phyloP scores from a whole-genome alignment of 2,888 invertebrate species.

The Tillus elongatus region DNA sequence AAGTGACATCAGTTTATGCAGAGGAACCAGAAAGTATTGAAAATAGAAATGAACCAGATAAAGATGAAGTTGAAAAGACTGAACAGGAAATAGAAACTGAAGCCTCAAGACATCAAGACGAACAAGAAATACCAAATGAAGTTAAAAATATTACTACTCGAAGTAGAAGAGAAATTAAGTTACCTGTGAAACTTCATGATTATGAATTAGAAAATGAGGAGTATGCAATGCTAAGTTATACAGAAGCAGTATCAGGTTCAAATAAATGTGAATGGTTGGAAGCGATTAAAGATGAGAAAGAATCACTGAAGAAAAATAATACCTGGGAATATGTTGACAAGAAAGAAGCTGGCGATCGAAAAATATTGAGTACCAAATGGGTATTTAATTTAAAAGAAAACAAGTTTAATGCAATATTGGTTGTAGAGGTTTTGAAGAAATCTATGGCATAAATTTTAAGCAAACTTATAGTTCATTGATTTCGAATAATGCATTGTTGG shows the following conservation, averaged over 20 bases:
- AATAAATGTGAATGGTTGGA: constrained; percentile 13
- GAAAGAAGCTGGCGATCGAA: constrained; percentile 14
- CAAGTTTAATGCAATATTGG: constrained; percentile 20
- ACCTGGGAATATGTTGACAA: constrained; percentile 18
- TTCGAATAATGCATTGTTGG: constrained; percentile 9
- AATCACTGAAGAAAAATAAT: constrained; percentile 19
- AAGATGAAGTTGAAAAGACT: not conserved
- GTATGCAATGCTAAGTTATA: constrained; percentile 7
- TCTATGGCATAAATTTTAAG: constrained; percentile 12
- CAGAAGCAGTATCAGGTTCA: constrained; percentile 8
- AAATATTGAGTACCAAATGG: constrained; percentile 20
- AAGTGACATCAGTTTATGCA: too few relatives aligned
- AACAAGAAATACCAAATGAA: too few relatives aligned
- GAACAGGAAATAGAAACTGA: not conserved
- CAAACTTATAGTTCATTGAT: constrained; percentile 15
- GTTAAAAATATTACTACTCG: not conserved
- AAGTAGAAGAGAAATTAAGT: not conserved
- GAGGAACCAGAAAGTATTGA: not conserved
- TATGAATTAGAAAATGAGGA: constrained; percentile 7
- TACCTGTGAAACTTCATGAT: not conserved
- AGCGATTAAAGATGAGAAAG: constrained; percentile 21
- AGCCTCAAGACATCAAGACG: too few relatives aligned
- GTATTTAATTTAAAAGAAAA: constrained; percentile 20
- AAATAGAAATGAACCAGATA: too few relatives aligned
- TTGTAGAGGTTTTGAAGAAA: constrained; percentile 19